These are phyloP conservation scores for Anoplophora glabripennis DNA, from an alignment of 1,140 invertebrate species.

Conservation along the genomic window DNA sequence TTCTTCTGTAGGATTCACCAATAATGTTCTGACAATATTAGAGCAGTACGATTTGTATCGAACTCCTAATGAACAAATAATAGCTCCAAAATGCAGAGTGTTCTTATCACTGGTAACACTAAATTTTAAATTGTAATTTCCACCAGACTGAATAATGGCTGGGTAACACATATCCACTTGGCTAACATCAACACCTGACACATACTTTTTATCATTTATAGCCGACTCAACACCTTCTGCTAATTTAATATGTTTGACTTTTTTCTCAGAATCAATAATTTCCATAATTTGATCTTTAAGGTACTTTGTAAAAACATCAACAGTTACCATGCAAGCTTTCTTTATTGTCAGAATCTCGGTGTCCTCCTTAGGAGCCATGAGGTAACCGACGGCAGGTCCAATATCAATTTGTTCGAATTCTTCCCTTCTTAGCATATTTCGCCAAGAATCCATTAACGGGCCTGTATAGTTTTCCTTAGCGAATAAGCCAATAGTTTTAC, in stretches of 20 bases:
- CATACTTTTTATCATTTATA: constrained; percentile 91
- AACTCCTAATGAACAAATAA: constrained; percentile 91
- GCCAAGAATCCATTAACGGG: constrained; percentile 91
- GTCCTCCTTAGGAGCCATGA: constrained; percentile 96
- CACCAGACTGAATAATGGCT: constrained; percentile 97
- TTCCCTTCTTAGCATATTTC: constrained; percentile 68
- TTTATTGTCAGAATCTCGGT: constrained; percentile 88
- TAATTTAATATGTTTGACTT: constrained; percentile 91
- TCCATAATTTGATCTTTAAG: constrained; percentile 98
- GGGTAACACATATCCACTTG: constrained; percentile 97
- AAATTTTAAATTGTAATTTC: constrained; percentile 96
- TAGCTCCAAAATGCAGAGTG: constrained; percentile 91
- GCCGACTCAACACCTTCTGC: constrained; percentile 92
- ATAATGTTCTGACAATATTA: constrained; percentile 95
- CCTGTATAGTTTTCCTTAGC: constrained; percentile 91
- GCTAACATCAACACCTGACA: constrained; percentile 79
- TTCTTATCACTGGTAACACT: constrained; percentile 93
- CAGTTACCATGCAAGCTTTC: constrained; percentile 89
- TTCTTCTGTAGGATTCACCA: constrained; percentile 89
- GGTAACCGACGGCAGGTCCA: constrained; percentile 75
- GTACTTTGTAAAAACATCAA: constrained; percentile 95
- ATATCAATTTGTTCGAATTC: constrained; percentile 88
- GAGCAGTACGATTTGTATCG: constrained; percentile 98
- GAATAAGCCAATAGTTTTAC: constrained; percentile 90
- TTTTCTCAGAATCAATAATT: constrained; percentile 97